Conservation (phyloP, 2,113 vertebrate genomes). For the Panthera leo region DNA sequence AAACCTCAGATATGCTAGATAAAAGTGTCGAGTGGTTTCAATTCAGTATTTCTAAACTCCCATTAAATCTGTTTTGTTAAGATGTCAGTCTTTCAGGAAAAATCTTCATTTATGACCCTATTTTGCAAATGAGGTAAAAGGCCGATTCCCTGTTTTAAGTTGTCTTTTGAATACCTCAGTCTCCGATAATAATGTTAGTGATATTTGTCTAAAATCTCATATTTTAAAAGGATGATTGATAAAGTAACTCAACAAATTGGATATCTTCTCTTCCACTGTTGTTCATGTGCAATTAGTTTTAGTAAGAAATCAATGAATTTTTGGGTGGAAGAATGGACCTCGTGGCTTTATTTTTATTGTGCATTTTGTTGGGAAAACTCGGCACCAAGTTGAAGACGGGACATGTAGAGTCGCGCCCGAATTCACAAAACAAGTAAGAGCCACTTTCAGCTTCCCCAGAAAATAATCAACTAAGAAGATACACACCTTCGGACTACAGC, state of each 20-base stretch:
- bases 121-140: not conserved
- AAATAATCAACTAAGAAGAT: not conserved
- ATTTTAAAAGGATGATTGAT: not conserved
- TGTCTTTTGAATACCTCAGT: not conserved
- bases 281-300: not conserved
- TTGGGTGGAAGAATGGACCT: not conserved
- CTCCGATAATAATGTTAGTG: not conserved
- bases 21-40: not conserved
- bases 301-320: not conserved
- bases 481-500: not conserved
- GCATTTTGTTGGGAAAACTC: not conserved
- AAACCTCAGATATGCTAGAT: not conserved
- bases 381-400: not conserved
- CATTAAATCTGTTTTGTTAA: not conserved
- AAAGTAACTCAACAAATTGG: not conserved
- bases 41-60: not conserved
- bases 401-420: not conserved
- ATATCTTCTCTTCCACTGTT: not conserved
- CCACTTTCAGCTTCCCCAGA: not conserved
- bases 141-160: not conserved
- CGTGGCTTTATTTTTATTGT: not conserved
- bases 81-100: not conserved
- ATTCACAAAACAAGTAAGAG: not conserved
- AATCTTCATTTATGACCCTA: not conserved
- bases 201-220: not conserved